A percentile compares a stretch with the other conserved stretches of the same genome.
Conservation (phyloP, 2,113 vertebrate genomes). For the Sminthopsis crassicaudata region DNA sequence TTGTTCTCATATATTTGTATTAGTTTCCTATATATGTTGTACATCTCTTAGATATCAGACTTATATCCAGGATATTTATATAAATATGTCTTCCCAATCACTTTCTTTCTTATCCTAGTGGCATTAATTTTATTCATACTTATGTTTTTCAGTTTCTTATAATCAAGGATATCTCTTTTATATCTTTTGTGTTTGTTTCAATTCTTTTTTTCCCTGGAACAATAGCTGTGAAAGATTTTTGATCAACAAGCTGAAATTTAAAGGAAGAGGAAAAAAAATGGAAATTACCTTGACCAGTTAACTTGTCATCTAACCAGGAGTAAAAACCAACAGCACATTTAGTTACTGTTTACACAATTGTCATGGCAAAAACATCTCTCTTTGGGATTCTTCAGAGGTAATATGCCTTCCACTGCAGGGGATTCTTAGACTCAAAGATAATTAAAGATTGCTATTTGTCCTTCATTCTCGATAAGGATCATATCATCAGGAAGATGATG, state of each 20-base stretch:
- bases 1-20: no score
- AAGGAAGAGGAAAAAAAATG: background rate
- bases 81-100: background rate
- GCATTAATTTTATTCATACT: background rate
- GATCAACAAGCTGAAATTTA: background rate
- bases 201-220: no score
- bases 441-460: background rate
- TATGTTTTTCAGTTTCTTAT: no score
- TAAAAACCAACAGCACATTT: slow-evolving; percentile 52
- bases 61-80: background rate
- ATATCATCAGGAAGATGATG: no score
- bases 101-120: background rate
- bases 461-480: no score
- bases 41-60: no score
- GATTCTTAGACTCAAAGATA: slow-evolving; percentile 58
- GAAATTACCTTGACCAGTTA: background rate
- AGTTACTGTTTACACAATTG: slow-evolving; percentile 68
- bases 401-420: slow-evolving; percentile 41
- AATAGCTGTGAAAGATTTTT: no score
- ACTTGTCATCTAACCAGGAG: slow-evolving; percentile 44
- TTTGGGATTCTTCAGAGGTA: slow-evolving; percentile 31
- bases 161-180: no score
- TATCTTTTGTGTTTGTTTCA: no score
- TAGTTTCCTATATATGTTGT: no score
- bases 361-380: slow-evolving; percentile 52